Conservation (phyloP, 2,797 vertebrate species). For the Anas flavirostris region DNA sequence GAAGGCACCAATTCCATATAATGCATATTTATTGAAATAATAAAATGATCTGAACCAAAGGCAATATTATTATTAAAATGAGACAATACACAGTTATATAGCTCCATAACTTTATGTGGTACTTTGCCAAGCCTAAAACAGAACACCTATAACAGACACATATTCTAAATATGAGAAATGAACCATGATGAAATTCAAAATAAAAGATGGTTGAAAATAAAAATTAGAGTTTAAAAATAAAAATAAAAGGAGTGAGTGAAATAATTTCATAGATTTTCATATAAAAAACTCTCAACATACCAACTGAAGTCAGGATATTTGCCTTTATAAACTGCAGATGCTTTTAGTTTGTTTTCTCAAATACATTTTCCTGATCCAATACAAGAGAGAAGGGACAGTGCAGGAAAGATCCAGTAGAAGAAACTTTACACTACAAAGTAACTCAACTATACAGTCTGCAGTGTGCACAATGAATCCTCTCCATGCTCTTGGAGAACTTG, state of each 20-base stretch:
- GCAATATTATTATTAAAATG: background rate
- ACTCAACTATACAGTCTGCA: accelerated
- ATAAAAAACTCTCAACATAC: background rate
- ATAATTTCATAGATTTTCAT: background rate
- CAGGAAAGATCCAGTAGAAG: background rate
- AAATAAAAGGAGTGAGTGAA: background rate
- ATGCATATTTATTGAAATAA: background rate
- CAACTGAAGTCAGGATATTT: background rate
- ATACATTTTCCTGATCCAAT: background rate
- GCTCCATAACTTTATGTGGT: background rate
- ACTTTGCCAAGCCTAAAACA: background rate
- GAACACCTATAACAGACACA: background rate
- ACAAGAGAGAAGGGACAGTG: background rate
- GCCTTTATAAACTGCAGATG: background rate
- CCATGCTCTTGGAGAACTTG: background rate
- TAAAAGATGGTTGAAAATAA: background rate
- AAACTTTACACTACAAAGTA: background rate
- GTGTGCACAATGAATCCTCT: background rate
- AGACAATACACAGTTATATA: background rate
- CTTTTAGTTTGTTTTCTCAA: background rate
- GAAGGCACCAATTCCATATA: background rate
- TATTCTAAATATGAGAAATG: background rate
- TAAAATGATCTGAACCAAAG: background rate
- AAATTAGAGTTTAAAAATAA: background rate
- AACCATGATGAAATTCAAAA: background rate